Base-by-base conservation (phyloP, 2,797 vertebrate species). In the Enteromius thamalakanensis region DNA sequence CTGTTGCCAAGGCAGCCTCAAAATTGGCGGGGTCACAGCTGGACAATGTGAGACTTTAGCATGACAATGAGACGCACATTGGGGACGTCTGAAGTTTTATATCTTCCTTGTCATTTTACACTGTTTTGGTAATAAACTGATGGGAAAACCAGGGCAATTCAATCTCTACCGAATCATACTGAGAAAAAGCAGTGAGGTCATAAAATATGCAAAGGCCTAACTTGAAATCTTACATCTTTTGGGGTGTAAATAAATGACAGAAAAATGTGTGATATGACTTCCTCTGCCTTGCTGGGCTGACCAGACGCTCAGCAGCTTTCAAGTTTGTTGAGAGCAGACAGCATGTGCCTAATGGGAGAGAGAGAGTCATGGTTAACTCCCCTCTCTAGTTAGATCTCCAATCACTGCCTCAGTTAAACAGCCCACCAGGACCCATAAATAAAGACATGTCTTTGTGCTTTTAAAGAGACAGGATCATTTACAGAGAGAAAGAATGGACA, bases 361-460 rank as follows among this genome's bases (percentile, higher is more conserved):
- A 37, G 26, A 69, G 47, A 45, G 32, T 62, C 80, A 76, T 60
- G 51, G 67, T 83, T 87, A 90, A 87, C 85, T 89, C 78, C 79
- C 71, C 81, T 55, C 81, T 86, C 89, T 85, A 84, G 83, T 75
- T 85, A 90, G 87, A 88, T 90, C 87, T 89, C 69, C 17, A 53
- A 65, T 94, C 88, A 88, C 87, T 67, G 72, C 89, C 90, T 89
- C 87, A 90, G 90, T 88, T 80, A 91, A 92, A 89, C 88, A 88
- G 37, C 89, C 90, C 85, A 62, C 19, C 26, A 84, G 89, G 88
- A 86, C 84, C 89, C 81, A 90, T 94, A 93, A 93, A 94, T 94
- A 91, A 93, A 90, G 84, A 85, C 80, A 90, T 86, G 89, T 92
- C 90, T 87, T 90, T 87, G 71, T 85, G 91, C 87, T 91, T 90